phyloP scores from a whole-genome alignment of 2,797 vertebrate species.

The Pempheris klunzingeri region DNA sequence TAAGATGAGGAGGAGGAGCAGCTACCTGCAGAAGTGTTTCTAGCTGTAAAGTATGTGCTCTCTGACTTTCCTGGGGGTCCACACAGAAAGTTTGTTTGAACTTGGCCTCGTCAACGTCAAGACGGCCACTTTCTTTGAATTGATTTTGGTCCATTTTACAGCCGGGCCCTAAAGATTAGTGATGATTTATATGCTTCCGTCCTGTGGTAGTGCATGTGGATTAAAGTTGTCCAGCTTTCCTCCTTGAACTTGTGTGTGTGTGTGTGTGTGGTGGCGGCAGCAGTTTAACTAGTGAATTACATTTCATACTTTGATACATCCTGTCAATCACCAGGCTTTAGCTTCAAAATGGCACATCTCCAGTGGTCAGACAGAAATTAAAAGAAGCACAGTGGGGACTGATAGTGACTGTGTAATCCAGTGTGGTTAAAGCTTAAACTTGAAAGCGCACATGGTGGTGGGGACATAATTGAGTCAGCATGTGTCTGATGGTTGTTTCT shows the following conservation, averaged over 20 bases:
- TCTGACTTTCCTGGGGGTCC: conserved; percentile 54
- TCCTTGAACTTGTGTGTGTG: conserved; percentile 57
- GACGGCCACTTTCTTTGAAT: conserved; percentile 92
- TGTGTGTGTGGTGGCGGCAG: conserved; percentile 23
- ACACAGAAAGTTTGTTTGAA: conserved; percentile 87
- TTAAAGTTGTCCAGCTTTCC: conserved; percentile 91
- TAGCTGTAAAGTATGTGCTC: conserved; percentile 13
- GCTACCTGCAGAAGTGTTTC: conserved; percentile 20
- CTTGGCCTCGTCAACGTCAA: conserved; percentile 89
- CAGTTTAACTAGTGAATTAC: conserved; percentile 30
- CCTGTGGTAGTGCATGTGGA: conserved; percentile 90
- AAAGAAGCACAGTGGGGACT: conserved; percentile 49
- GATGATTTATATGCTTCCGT: conserved; percentile 94
- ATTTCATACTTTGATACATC: conserved; percentile 42
- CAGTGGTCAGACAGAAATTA: conserved; percentile 46
- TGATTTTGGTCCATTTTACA: conserved; percentile 93
- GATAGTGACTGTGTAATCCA: conserved; percentile 45
- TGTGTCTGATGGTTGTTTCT: conserved; percentile 62
- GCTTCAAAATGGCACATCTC: conserved; percentile 47
- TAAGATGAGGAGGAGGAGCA: conserved; percentile 63
- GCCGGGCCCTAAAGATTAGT: conserved; percentile 92
- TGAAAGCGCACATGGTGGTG: conserved; percentile 50
- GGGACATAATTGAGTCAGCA: conserved; percentile 67
- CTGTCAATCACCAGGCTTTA: conserved; percentile 45
- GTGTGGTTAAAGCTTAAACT: conserved; percentile 50